phyloP scores from a whole-genome alignment of 2,797 vertebrate genomes.

The Paedocypris micromegethes region DNA sequence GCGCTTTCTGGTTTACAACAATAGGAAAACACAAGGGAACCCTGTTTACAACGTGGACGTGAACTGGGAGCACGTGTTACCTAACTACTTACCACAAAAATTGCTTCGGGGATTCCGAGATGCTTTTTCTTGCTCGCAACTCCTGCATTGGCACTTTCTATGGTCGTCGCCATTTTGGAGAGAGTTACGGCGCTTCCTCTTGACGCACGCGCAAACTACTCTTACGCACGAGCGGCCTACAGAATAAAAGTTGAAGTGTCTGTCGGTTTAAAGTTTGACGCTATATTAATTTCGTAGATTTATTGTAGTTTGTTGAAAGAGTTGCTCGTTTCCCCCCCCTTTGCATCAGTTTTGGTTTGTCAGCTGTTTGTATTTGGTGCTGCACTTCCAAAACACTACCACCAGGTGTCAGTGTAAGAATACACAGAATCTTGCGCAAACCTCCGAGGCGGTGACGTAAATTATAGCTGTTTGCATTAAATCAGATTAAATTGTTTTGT shows the following conservation, averaged over 20 bases:
- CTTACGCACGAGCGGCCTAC: constrained; percentile 20
- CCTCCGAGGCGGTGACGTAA: too few relatives aligned
- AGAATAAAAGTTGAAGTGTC: constrained; percentile 12
- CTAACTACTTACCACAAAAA: constrained; percentile 83
- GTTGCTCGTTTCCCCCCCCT: too few relatives aligned
- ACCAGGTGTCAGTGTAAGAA: too few relatives aligned
- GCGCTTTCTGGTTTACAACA: constrained; percentile 11
- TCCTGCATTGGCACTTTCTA: constrained; percentile 70
- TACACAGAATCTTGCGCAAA: too few relatives aligned
- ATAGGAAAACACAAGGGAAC: not conserved
- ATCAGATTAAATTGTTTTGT: too few relatives aligned
- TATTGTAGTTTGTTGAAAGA: too few relatives aligned
- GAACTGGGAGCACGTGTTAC: rapidly evolving
- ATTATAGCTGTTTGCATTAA: too few relatives aligned
- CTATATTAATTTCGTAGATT: too few relatives aligned
- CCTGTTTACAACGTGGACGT: rapidly evolving
- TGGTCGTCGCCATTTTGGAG: constrained; percentile 82
- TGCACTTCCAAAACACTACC: too few relatives aligned
- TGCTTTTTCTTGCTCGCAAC: constrained; percentile 75
- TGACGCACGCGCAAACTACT: constrained; percentile 42
- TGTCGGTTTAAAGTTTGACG: too few relatives aligned
- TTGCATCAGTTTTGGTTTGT: too few relatives aligned
- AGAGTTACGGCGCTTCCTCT: constrained; percentile 59
- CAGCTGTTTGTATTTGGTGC: too few relatives aligned
- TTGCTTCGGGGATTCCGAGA: constrained; percentile 87